Conservation (phyloP, 2,113 vertebrate genomes). For the Pseudorhombus dupliciocellatus region DNA sequence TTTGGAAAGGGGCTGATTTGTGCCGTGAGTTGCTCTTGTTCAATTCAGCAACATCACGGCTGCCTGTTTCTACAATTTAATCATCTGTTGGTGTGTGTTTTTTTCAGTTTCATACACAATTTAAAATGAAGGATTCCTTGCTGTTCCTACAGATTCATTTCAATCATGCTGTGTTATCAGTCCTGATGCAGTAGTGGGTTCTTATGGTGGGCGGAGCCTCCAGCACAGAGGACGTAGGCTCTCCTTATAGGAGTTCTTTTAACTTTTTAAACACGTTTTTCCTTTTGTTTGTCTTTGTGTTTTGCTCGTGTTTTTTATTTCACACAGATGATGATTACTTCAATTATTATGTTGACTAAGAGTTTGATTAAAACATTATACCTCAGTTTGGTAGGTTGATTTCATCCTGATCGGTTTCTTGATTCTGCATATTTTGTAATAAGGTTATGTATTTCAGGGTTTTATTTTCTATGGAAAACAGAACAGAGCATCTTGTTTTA, state of each 20-base stretch:
- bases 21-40: background rate
- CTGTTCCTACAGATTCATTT: background rate
- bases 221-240: conserved; percentile 44
- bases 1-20: background rate
- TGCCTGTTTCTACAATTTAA: background rate
- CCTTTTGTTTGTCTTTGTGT: conserved; percentile 14
- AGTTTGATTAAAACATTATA: conserved; percentile 60
- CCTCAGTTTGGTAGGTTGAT: conserved; percentile 67
- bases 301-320: conserved; percentile 32
- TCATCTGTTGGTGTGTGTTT: background rate
- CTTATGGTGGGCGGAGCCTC: conserved; percentile 22
- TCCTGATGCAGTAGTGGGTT: conserved; percentile 42
- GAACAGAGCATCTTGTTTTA: conserved; percentile 45
- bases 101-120: background rate
- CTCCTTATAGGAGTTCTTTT: conserved; percentile 46
- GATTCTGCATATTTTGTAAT: conserved; percentile 56
- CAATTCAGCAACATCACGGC: conserved; percentile 1
- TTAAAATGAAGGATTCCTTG: background rate
- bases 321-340: conserved; percentile 52
- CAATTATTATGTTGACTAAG: conserved; percentile 37
- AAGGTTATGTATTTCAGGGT: conserved; percentile 18
- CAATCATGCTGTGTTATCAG: conserved; percentile 22
- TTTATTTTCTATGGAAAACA: conserved; percentile 25
- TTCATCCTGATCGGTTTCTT: conserved; percentile 60
- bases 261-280: conserved; percentile 13